Evolutionary conservation across 2,888 invertebrate species (phyloP).

Genomic region (Sisyra nigra): DNA sequence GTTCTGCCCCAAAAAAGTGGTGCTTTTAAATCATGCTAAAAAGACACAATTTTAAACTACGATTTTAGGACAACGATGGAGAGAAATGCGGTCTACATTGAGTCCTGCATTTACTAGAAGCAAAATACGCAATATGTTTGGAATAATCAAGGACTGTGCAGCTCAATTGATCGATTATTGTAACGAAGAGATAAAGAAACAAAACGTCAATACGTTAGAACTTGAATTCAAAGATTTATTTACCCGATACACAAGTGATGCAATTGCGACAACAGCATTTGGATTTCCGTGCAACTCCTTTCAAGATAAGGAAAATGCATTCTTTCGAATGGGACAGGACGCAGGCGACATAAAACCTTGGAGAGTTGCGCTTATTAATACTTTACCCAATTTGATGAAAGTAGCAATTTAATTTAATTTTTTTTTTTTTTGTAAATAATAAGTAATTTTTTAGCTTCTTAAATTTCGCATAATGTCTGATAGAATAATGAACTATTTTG

Average conservation of each 20-base stretch:
- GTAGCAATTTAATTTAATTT: too few species aligned
- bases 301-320: neutral
- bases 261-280: neutral
- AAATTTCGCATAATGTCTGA: neutral
- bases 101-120: slow-evolving; percentile 3
- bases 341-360: too few species aligned
- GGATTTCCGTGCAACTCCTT: neutral
- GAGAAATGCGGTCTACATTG: neutral
- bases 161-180: neutral
- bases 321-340: neutral
- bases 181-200: neutral
- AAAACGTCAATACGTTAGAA: neutral
- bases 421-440: too few species aligned
- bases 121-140: neutral
- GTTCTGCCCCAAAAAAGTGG: too few species aligned
- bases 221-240: neutral
- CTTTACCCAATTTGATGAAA: too few species aligned
- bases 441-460: slow-evolving; percentile 3
- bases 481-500: neutral
- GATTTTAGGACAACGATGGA: neutral
- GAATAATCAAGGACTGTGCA: neutral
- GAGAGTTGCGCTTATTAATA: too few species aligned
- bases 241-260: slow-evolving; percentile 1
- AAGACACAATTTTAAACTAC: too few species aligned
- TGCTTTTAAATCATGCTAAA: too few species aligned